These are phyloP conservation scores for Enteromius anoplus DNA, from an alignment of 2,797 vertebrate species.

Conservation along the genomic window DNA sequence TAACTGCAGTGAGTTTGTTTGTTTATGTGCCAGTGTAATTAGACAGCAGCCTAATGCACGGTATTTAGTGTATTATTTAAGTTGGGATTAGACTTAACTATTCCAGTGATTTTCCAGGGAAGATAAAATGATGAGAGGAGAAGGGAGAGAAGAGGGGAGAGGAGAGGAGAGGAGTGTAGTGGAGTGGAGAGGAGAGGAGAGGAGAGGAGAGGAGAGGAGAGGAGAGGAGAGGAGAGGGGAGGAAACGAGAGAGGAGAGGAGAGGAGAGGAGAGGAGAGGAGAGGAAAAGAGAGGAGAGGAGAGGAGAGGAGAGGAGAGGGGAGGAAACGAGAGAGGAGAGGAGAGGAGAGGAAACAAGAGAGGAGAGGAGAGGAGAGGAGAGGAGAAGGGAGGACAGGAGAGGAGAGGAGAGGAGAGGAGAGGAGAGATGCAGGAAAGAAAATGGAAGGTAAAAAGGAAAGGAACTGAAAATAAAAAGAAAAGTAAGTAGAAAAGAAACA, in stretches of 20 bases:
- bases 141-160: constrained; percentile 15
- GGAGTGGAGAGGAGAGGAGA: background rate
- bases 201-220: background rate
- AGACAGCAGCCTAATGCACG: background rate
- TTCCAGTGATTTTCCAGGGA: background rate
- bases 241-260: constrained; percentile 24
- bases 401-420: background rate
- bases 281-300: too few relatives aligned
- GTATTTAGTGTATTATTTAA: constrained; percentile 2
- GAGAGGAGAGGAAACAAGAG: constrained; percentile 34
- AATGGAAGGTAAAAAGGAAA: background rate
- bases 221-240: background rate
- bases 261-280: background rate
- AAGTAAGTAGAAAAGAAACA: background rate
- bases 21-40: constrained; percentile 28
- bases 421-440: background rate
- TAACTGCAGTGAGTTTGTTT: constrained; percentile 16
- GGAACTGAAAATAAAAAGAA: background rate
- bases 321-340: too few relatives aligned
- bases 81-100: background rate
- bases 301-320: background rate
- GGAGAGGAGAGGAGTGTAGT: background rate
- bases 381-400: too few relatives aligned
- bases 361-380: background rate
- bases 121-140: background rate